Conservation (phyloP, 2,797 vertebrate genomes). For the Kryptolebias ocellatus region DNA sequence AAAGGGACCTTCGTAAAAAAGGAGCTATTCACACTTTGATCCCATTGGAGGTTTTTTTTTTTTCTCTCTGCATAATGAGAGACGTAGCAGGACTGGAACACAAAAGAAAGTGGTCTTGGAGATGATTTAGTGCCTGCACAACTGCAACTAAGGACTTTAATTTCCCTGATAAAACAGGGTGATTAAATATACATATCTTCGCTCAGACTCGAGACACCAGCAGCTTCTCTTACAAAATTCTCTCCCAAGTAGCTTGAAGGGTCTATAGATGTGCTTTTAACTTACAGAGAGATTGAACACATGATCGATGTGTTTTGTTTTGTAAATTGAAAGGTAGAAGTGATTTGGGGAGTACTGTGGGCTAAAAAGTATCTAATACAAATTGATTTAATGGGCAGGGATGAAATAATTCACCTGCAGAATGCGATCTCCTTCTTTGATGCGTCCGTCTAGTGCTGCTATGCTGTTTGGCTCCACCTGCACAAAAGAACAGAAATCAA, state of each 20-base stretch:
- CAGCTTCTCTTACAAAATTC: constrained; percentile 14
- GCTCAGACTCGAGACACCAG: constrained; percentile 29
- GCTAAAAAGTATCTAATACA: constrained; percentile 12
- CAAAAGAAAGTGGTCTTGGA: constrained; percentile 23
- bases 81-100: constrained; percentile 21
- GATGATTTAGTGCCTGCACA: constrained; percentile 55
- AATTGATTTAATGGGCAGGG: constrained; percentile 1
- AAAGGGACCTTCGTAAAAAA: background rate
- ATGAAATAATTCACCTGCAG: constrained; percentile 84
- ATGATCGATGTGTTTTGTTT: background rate
- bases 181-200: constrained; percentile 71
- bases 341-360: background rate
- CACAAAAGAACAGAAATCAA: constrained; percentile 40
- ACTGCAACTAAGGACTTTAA: constrained; percentile 58
- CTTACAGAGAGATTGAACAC: background rate
- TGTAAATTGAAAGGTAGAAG: background rate
- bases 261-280: background rate
- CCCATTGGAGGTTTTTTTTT: constrained; percentile 8
- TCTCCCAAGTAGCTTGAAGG: background rate
- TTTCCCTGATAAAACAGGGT: constrained; percentile 61
- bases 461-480: constrained; percentile 95
- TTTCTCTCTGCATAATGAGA: constrained; percentile 24
- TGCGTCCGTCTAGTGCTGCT: constrained; percentile 92
- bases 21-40: constrained; percentile 2
- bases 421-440: constrained; percentile 94